phyloP scores from a whole-genome alignment of 2,888 invertebrate species.

The Diarsia dahlii region DNA sequence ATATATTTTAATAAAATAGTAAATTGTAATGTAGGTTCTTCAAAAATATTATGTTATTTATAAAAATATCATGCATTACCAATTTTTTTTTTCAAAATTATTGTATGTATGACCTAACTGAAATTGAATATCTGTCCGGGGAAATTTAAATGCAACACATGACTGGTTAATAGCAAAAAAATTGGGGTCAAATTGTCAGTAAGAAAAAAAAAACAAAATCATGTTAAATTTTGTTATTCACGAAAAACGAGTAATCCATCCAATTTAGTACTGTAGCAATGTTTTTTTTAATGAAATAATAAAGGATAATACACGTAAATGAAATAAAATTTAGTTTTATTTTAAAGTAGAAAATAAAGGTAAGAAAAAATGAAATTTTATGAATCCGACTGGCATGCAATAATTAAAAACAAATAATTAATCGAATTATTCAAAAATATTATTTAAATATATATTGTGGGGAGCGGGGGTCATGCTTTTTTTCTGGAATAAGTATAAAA shows the following conservation, averaged over 20 bases:
- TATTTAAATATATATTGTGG: background rate
- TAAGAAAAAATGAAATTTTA: background rate
- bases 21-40: background rate
- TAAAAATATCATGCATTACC: slow-evolving; percentile 31
- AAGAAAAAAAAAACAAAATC: slow-evolving; percentile 48
- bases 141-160: slow-evolving; percentile 47
- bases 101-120: slow-evolving; percentile 7
- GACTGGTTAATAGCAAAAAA: slow-evolving; percentile 46
- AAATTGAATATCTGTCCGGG: background rate
- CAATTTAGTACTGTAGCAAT: slow-evolving; percentile 72
- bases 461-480: slow-evolving; percentile 45
- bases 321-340: background rate
- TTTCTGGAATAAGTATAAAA: background rate
- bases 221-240: slow-evolving; percentile 74
- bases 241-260: slow-evolving; percentile 76
- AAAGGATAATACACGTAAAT: background rate
- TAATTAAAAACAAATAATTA: background rate
- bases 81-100: background rate
- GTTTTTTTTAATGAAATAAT: background rate
- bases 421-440: background rate
- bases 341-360: slow-evolving; percentile 18
- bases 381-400: slow-evolving; percentile 46
- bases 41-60: background rate
- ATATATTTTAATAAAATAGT: too few species aligned
- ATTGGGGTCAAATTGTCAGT: slow-evolving; percentile 52